Evolutionary conservation across 1,140 invertebrate species (phyloP), one percentile per base, ranked within the genome.

Genomic region (Telenomus remus): DNA sequence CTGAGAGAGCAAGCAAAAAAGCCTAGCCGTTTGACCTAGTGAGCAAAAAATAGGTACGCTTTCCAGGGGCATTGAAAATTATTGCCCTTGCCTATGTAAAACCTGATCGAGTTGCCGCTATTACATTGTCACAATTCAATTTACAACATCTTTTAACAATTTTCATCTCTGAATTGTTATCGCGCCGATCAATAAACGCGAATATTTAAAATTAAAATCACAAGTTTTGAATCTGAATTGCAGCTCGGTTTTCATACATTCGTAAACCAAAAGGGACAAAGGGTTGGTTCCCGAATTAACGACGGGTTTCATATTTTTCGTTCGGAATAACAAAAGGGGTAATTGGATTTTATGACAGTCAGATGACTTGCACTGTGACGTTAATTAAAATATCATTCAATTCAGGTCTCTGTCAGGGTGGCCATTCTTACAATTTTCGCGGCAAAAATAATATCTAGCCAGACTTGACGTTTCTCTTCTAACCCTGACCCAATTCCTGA

Each of bases 1-100:
- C 70, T 65, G 55, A 37, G 56, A 48, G 60, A 65, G 61, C 56
- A 54, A 65, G 61, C 56, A 73, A 55, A 65, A 72, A 59, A 65
- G 57, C 19, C 54, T 50, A 37, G 48, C n/a, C 69, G 44, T 72
- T 72, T 72, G 60, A 72, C 69, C 69, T 13, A 72, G 44, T 64
- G 9, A 57, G 49, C 46, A 60, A 63, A 63, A 71, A 56, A 51
- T 56, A 48, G 47, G 53, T 44, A 37, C 33, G 16, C 59, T 63
- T 63, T 70, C 56, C 46, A 44, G 34, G 46, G 43, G 46, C 63
- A 63, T 63, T 57, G 35, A 61, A 71, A 71, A 50, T 71, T 42
- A 63, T 63, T 63, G 37, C 54, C 56, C 56, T 56, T 37, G 19
- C 35, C 27, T 34, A 10, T 49, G 46, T 39, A 11, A 9, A 9